A percentile compares a stretch with the other conserved stretches of the same genome.
These are phyloP conservation scores for Liposcelis brunnea DNA, from an alignment of 2,888 invertebrate species.

Conservation along the genomic window DNA sequence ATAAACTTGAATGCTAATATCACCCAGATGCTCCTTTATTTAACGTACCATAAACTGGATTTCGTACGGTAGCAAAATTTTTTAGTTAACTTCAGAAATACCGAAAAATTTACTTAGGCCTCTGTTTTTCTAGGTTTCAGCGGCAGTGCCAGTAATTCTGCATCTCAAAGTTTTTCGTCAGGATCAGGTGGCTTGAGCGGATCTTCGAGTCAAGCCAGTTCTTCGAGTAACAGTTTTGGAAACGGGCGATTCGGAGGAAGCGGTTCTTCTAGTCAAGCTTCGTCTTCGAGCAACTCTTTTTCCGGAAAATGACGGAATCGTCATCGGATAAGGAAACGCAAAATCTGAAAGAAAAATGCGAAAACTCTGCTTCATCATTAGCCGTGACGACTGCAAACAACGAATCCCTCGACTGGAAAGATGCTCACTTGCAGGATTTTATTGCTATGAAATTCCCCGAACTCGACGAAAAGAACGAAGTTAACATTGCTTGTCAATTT, in stretches of 20 bases:
- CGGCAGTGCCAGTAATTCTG: constrained; percentile 1
- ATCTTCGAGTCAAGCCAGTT: constrained; percentile 3
- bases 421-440: too few relatives aligned
- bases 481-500: too few relatives aligned
- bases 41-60: not conserved
- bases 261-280: not conserved
- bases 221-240: not conserved
- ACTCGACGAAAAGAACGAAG: too few relatives aligned
- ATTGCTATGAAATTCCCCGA: too few relatives aligned
- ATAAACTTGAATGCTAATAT: too few relatives aligned
- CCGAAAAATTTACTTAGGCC: not conserved
- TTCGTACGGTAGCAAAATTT: not conserved
- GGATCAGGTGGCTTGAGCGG: constrained; percentile 3
- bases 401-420: too few relatives aligned
- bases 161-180: constrained; percentile 2
- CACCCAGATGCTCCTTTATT: too few relatives aligned
- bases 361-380: too few relatives aligned
- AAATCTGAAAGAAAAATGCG: too few relatives aligned
- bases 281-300: constrained; percentile 3
- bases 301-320: not conserved
- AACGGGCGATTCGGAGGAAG: not conserved
- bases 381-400: too few relatives aligned
- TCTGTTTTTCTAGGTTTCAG: constrained; percentile 1
- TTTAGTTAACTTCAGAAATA: too few relatives aligned
- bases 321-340: not conserved